Conservation (phyloP, 37 sponge, comb jelly and placozoan species). For the Lycopodina hypogea region DNA sequence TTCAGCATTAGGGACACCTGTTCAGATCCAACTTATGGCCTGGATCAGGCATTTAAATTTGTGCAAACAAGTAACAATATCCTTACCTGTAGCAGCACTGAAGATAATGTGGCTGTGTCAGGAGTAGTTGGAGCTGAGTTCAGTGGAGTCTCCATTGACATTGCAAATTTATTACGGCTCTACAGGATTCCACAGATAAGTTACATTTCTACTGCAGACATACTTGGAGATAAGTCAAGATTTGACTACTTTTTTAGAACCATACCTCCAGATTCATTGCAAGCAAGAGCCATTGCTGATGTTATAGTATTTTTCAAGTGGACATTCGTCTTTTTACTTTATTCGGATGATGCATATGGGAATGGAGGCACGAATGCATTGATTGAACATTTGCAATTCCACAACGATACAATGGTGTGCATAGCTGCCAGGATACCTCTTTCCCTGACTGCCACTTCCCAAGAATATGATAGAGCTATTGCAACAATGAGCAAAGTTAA, state of each 20-base stretch:
- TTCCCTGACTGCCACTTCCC: neutral
- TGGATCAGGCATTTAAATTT: constrained; percentile 38
- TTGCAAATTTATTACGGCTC: constrained; percentile 55
- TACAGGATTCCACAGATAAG: constrained; percentile 72
- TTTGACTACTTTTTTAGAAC: constrained; percentile 79
- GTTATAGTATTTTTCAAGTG: constrained; percentile 69
- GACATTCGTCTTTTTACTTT: constrained; percentile 55
- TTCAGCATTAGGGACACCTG: constrained; percentile 78
- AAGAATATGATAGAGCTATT: constrained; percentile 8
- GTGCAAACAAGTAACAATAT: constrained; percentile 1
- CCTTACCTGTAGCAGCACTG: too few species aligned
- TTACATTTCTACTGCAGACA: constrained; percentile 57
- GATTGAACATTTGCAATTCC: constrained; percentile 30
- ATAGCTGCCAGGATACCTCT: too few species aligned
- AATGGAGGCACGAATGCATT: neutral
- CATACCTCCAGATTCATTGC: too few species aligned
- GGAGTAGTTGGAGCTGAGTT: constrained; percentile 69
- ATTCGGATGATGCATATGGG: too few species aligned
- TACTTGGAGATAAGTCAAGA: constrained; percentile 57
- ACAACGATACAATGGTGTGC: constrained; percentile 26
- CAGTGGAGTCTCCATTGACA: constrained; percentile 42
- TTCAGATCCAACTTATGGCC: constrained; percentile 14
- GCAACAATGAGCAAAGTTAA: neutral
- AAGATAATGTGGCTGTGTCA: neutral
- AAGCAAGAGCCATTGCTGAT: too few species aligned